Evolutionary conservation across 2,888 invertebrate species (phyloP).

Genomic region (Pseudolycoriella hygida): DNA sequence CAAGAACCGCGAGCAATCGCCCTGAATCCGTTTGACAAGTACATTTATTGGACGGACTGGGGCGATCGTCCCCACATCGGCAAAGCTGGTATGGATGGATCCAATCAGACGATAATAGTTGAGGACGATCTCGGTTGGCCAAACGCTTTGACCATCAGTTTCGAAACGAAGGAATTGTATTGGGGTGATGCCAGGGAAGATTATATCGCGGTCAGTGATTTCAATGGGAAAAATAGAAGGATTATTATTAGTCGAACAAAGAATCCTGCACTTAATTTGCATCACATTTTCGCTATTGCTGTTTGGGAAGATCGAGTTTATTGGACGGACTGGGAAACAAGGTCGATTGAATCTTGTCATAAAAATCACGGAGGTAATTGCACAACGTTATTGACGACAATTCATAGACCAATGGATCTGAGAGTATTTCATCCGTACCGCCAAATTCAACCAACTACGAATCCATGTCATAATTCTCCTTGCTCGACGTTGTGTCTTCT

Average conservation of each 20-base stretch:
- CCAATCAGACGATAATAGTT: slow-evolving; percentile 43
- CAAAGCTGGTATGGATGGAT: slow-evolving; percentile 71
- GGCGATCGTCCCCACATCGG: slow-evolving; percentile 66
- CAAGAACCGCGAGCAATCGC: slow-evolving; percentile 77
- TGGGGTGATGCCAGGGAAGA: slow-evolving; percentile 79
- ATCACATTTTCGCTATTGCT: slow-evolving; percentile 70
- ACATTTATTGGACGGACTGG: slow-evolving; percentile 80
- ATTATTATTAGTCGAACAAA: slow-evolving; percentile 52
- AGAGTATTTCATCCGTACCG: slow-evolving; percentile 64
- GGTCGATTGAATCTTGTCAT: slow-evolving; percentile 51
- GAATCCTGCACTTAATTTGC: slow-evolving; percentile 48
- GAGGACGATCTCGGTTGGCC: slow-evolving; percentile 63
- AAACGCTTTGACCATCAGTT: slow-evolving; percentile 65
- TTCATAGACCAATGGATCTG: slow-evolving; percentile 83
- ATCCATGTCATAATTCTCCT: slow-evolving; percentile 44
- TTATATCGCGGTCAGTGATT: slow-evolving; percentile 67
- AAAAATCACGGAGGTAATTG: slow-evolving; percentile 48
- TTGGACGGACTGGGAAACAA: slow-evolving; percentile 90
- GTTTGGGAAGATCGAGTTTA: slow-evolving; percentile 77
- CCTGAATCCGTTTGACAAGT: slow-evolving; percentile 51
- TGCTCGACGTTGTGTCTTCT: slow-evolving; percentile 73
- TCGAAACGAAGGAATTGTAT: slow-evolving; percentile 59
- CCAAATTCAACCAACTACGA: slow-evolving; percentile 33
- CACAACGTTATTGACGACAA: slow-evolving; percentile 44
- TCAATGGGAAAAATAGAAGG: slow-evolving; percentile 55